Evolutionary conservation across 2,113 vertebrate genomes (phyloP), one percentile per base, ranked within the genome.

Genomic region (Pseudorhombus dupliciocellatus): DNA sequence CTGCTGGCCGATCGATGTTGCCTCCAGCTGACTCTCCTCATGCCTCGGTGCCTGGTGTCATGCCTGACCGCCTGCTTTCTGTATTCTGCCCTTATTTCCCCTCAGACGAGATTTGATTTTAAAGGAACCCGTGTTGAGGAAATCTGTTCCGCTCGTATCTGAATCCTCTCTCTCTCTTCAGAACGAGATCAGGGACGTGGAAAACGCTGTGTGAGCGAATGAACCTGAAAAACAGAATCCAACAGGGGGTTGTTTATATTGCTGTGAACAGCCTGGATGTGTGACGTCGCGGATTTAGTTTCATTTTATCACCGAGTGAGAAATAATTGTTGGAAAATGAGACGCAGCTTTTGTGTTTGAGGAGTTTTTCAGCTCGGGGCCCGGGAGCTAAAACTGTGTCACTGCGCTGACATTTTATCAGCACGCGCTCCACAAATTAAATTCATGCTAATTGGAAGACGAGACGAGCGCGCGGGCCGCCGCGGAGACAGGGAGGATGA

Each of bases 1-100:
- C 78, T 84, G 76, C 73, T 62, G 75, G 60, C 70, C 1, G 62
- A 84, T 91, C 75, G 62, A 67, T 77, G 73, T 54, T 16, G 65
- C 77, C 75, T 70, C 87, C 80, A 77, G 81, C 77, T 83, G 80
- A 88, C 68, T 69, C 4, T 65, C 66, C 59, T 66, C 73, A 66
- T 34, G 68, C 79, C 63, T 77, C 80, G 30, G 40, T 26, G 67
- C 76, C 30, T 54, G 14, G 50, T 67, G 2, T 11, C 66, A 65
- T 30, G 71, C 71, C 76, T 42, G 73, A 59, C 57, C 46, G 62
- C 67, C 44, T 76, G 51, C 67, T 65, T 52, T 64, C 63, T 31
- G n/a, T 70, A 1, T 26, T 25, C 37, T 58, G 12, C 10, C 56
- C 18, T 69, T 82, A 63, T 81, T 75, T 77, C 73, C 71, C 76